Conservation (phyloP, 2,113 vertebrate genomes). For the Bos indicus region DNA sequence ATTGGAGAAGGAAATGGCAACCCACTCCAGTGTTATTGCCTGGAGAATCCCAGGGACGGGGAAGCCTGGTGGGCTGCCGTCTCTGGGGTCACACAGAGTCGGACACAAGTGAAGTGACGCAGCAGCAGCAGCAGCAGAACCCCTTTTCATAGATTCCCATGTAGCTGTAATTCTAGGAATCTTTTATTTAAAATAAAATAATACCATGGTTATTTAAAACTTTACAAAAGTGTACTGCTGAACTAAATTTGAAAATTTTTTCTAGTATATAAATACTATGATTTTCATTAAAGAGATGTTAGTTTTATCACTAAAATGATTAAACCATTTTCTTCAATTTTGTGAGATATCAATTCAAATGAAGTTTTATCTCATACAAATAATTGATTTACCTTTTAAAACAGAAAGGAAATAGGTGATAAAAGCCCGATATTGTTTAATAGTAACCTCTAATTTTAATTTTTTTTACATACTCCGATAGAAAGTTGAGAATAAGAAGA, state of each 20-base stretch:
- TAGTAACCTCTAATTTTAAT: background rate
- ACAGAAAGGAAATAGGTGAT: background rate
- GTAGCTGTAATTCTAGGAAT: background rate
- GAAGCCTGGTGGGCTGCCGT: too few relatives aligned
- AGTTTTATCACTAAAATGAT: background rate
- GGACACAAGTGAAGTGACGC: too few relatives aligned
- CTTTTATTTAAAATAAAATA: background rate
- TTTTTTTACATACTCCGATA: background rate
- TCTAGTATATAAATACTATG: background rate
- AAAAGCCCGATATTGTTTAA: background rate
- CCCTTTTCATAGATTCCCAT: background rate
- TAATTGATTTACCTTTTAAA: background rate
- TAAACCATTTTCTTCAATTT: background rate
- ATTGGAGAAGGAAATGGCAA: too few relatives aligned
- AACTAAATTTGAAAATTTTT: background rate
- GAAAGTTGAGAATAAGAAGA: background rate
- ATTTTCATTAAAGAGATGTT: background rate
- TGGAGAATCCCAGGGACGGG: too few relatives aligned
- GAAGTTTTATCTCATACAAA: background rate
- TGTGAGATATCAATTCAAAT: background rate
- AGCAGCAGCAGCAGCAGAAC: background rate
- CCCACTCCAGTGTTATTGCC: too few relatives aligned
- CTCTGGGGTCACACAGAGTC: too few relatives aligned
- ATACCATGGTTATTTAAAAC: background rate
- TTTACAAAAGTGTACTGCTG: background rate